A percentile compares a stretch with the other conserved stretches of the same genome.
Conservation (phyloP, 2,797 vertebrate species). For the Micropoecilia bifurca region DNA sequence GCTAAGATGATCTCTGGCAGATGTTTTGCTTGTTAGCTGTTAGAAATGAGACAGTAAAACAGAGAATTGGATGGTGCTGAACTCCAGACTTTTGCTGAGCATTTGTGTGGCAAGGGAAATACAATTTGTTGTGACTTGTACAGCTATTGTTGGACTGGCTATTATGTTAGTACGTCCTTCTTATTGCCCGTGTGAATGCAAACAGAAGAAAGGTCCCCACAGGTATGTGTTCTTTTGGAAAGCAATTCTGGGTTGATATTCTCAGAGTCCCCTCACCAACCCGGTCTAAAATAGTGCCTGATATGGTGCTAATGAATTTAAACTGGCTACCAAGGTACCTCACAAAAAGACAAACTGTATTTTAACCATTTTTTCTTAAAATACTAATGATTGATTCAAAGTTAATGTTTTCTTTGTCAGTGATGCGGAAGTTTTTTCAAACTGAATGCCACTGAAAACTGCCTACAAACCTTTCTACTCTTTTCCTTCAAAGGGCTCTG, state of each 20-base stretch:
- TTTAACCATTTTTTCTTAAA: background rate
- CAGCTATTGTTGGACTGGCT: background rate
- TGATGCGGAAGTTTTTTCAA: background rate
- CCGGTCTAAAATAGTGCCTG: background rate
- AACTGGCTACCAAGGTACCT: background rate
- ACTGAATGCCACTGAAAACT: background rate
- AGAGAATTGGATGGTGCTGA: background rate
- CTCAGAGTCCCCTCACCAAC: background rate
- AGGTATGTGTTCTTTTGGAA: background rate
- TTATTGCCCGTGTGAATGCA: background rate
- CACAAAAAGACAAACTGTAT: no score
- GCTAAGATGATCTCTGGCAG: background rate
- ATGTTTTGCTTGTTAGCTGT: background rate
- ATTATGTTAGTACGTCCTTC: background rate
- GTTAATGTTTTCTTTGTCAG: no score
- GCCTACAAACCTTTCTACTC: background rate
- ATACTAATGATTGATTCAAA: background rate
- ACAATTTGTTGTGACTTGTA: background rate
- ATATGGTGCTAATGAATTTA: background rate
- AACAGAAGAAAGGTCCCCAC: background rate
- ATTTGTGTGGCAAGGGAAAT: background rate
- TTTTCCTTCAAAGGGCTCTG: constrained; percentile 77
- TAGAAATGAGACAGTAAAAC: background rate
- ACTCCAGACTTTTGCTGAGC: background rate
- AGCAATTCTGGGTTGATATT: background rate